Evolutionary conservation across 2,888 invertebrate species (phyloP).

Genomic region (Nomada goodeniana): DNA sequence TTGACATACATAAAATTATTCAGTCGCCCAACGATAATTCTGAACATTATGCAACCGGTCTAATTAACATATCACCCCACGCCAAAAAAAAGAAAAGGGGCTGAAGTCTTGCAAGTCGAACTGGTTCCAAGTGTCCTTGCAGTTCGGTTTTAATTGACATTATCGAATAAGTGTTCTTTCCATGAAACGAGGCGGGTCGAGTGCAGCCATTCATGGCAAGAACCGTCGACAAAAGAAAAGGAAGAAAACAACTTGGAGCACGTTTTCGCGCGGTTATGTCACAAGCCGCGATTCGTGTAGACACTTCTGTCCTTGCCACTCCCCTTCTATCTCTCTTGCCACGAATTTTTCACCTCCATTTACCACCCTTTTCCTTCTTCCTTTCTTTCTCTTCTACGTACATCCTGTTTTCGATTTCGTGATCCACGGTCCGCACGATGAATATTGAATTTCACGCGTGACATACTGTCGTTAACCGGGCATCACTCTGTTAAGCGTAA

Average conservation of each 20-base stretch:
- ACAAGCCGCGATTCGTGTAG: slow-evolving; percentile 44
- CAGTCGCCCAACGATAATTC: background rate
- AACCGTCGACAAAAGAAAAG: slow-evolving; percentile 27
- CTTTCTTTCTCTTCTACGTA: background rate
- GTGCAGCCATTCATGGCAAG: slow-evolving; percentile 34
- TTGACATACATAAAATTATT: too few species aligned
- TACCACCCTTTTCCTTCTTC: background rate
- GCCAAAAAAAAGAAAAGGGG: background rate
- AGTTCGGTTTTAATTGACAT: slow-evolving; percentile 23
- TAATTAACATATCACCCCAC: background rate
- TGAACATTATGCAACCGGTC: background rate
- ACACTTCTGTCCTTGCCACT: slow-evolving; percentile 34
- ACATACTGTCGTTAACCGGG: slow-evolving; percentile 37
- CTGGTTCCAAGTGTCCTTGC: slow-evolving; percentile 3
- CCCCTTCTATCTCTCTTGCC: background rate
- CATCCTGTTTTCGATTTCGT: slow-evolving; percentile 15
- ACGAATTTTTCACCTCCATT: background rate
- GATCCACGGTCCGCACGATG: slow-evolving; percentile 18
- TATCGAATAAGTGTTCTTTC: background rate
- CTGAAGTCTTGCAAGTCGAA: background rate
- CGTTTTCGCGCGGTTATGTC: slow-evolving; percentile 62
- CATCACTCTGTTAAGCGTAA: slow-evolving; percentile 37
- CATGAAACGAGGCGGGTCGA: slow-evolving; percentile 5
- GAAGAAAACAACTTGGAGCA: slow-evolving; percentile 25
- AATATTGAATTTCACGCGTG: slow-evolving; percentile 56